Conservation (phyloP, 1,140 invertebrate genomes). For the Melitaea cinxia region DNA sequence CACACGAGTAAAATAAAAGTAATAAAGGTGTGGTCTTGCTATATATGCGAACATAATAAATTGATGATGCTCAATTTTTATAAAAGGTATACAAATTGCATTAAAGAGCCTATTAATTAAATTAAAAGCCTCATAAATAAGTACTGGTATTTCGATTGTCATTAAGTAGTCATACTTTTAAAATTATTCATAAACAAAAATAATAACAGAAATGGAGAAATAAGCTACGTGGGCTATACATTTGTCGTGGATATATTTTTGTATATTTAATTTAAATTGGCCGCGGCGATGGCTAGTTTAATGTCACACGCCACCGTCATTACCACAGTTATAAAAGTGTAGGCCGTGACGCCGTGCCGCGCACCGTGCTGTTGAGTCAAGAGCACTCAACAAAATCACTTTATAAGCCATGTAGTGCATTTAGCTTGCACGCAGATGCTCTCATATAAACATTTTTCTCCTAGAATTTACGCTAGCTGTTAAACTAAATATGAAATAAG, state of each 20-base stretch:
- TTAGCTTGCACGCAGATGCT: constrained; percentile 41
- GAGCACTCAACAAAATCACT: constrained; percentile 70
- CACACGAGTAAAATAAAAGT: constrained; percentile 55
- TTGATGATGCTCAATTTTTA: constrained; percentile 17
- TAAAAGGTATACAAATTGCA: constrained; percentile 15
- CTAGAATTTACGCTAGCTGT: constrained; percentile 40
- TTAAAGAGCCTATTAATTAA: constrained; percentile 7
- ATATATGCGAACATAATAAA: constrained; percentile 33
- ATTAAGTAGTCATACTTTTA: constrained; percentile 4
- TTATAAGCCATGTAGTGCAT: constrained; percentile 66
- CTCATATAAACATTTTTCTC: constrained; percentile 56
- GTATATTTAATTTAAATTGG: constrained; percentile 27
- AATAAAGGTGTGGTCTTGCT: constrained; percentile 36
- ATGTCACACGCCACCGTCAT: constrained; percentile 43
- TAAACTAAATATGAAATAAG: constrained; percentile 55
- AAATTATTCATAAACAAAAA: neutral
- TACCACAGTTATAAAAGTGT: constrained; percentile 56
- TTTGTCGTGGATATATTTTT: neutral
- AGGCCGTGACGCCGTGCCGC: constrained; percentile 41
- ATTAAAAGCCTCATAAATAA: neutral
- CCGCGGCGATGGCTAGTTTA: constrained; percentile 33
- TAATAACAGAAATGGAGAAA: neutral
- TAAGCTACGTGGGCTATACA: neutral
- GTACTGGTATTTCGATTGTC: constrained; percentile 7
- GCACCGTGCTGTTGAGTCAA: constrained; percentile 44